phyloP scores from a whole-genome alignment of 2,888 invertebrate species.

The Metalampra italica region DNA sequence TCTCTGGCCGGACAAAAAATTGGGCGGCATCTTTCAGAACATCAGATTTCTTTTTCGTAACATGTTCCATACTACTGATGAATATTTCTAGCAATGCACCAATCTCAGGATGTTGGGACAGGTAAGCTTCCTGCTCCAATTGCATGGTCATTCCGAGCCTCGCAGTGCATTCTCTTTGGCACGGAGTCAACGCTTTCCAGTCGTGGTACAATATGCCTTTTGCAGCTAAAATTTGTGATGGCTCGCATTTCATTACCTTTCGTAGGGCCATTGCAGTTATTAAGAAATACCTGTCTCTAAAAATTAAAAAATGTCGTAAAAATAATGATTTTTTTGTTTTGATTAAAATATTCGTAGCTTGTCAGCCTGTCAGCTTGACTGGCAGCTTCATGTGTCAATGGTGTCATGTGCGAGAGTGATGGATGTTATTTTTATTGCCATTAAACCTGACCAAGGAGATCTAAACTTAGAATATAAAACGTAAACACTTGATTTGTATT shows the following conservation, averaged over 20 bases:
- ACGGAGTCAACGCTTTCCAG: slow-evolving; percentile 34
- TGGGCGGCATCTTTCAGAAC: slow-evolving; percentile 39
- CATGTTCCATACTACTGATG: slow-evolving; percentile 33
- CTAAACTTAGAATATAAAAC: too few species aligned
- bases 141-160: slow-evolving; percentile 49
- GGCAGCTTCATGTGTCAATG: too few species aligned
- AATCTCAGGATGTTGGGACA: slow-evolving; percentile 57
- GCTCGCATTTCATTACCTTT: slow-evolving; percentile 39
- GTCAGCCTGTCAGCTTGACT: too few species aligned
- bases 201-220: slow-evolving; percentile 50
- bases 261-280: slow-evolving; percentile 42
- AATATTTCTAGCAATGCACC: slow-evolving; percentile 46
- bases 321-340: too few species aligned
- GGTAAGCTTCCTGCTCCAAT: slow-evolving; percentile 57
- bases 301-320: too few species aligned
- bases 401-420: too few species aligned
- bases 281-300: background rate
- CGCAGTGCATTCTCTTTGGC: slow-evolving; percentile 43
- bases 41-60: slow-evolving; percentile 32
- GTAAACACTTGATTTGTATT: too few species aligned
- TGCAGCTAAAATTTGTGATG: slow-evolving; percentile 31
- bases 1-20: slow-evolving; percentile 41
- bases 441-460: too few species aligned
- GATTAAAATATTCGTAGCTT: too few species aligned
- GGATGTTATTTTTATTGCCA: too few species aligned